Percentiles rank a stretch among this genome's conserved stretches.
phyloP scores from a whole-genome alignment of 2,113 vertebrate genomes.

The Tupaia chinensis region DNA sequence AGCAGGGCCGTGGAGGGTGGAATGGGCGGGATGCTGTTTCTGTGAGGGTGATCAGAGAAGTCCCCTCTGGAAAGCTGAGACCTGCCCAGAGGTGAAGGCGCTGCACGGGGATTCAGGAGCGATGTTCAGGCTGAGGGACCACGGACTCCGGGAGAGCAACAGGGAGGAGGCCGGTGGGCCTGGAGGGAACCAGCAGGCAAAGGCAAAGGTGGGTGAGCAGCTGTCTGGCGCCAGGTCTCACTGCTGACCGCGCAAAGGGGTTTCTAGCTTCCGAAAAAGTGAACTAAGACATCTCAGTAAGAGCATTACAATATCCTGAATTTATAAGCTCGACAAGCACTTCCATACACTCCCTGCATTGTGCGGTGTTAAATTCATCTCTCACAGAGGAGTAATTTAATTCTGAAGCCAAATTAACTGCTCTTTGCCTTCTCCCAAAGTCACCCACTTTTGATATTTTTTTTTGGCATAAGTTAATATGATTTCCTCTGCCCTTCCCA shows the following conservation, averaged over 20 bases:
- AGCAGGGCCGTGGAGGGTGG: not conserved
- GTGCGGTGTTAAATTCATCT: slow-evolving; percentile 39
- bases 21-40: not conserved
- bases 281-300: not conserved
- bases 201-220: accelerated
- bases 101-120: not conserved
- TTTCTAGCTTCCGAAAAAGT: not conserved
- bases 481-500: slow-evolving; percentile 66
- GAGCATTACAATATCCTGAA: slow-evolving; percentile 22
- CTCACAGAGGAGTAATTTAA: slow-evolving; percentile 72
- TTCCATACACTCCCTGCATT: slow-evolving; percentile 62
- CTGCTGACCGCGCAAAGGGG: accelerated
- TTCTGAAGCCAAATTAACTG: slow-evolving; percentile 74
- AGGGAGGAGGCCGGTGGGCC: too few species aligned
- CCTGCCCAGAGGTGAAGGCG: not conserved
- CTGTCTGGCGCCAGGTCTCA: accelerated
- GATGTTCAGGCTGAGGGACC: not conserved
- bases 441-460: slow-evolving; percentile 44
- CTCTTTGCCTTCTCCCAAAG: slow-evolving; percentile 63
- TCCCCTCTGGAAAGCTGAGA: not conserved
- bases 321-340: slow-evolving; percentile 64
- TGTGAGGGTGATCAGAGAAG: not conserved
- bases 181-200: accelerated
- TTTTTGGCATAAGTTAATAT: slow-evolving; percentile 70
- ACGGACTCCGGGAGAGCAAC: not conserved